Evolutionary conservation across 2,797 vertebrate genomes (phyloP).

Genomic region (Sparus aurata): DNA sequence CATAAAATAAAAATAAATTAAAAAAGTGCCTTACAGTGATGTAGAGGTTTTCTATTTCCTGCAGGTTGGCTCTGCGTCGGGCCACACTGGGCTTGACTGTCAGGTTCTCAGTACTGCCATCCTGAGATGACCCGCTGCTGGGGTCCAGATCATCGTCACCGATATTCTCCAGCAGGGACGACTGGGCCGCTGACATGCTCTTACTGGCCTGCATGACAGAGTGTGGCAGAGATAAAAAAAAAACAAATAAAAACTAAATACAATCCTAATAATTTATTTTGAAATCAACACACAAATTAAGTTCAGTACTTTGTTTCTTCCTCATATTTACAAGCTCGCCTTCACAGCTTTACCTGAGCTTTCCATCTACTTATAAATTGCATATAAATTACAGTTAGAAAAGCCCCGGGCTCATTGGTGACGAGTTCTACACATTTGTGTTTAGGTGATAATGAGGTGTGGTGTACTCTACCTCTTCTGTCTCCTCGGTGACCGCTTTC

Average conservation of each 20-base stretch:
- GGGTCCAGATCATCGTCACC: constrained; percentile 80
- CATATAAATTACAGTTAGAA: constrained; percentile 5
- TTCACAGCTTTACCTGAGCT: not conserved
- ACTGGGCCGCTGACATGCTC: constrained; percentile 59
- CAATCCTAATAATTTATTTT: not conserved
- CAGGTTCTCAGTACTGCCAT: constrained; percentile 81
- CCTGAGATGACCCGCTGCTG: constrained; percentile 71
- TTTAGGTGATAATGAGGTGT: not conserved
- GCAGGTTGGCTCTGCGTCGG: constrained; percentile 85
- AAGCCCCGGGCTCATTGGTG: not conserved
- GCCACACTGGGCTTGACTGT: constrained; percentile 72
- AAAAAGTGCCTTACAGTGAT: constrained; percentile 81
- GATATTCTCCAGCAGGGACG: constrained; percentile 74
- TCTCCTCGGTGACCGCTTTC: constrained; percentile 82
- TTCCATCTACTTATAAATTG: not conserved
- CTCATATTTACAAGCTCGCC: no score
- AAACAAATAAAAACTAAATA: no score
- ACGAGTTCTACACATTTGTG: not conserved
- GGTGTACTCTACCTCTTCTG: constrained; percentile 83
- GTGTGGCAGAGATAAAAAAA: not conserved
- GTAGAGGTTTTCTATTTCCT: constrained; percentile 89
- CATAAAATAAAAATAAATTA: not conserved
- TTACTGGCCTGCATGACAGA: constrained; percentile 67
- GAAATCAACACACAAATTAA: not conserved
- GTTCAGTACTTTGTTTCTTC: not conserved